Conservation (phyloP, 1,140 invertebrate genomes). For the Cryptotermes secundus region DNA sequence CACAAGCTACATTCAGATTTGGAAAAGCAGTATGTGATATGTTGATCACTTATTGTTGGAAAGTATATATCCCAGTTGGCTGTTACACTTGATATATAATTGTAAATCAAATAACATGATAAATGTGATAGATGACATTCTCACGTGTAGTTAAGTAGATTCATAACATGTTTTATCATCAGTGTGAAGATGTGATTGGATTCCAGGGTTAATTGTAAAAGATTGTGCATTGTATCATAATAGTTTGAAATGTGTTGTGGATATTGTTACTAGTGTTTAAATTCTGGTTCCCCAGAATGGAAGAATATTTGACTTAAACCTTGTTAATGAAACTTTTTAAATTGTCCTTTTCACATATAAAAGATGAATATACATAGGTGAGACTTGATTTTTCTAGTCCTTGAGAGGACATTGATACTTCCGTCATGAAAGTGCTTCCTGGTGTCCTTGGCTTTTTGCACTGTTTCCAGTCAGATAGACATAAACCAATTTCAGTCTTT, state of each 20-base stretch:
- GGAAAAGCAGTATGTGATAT: neutral
- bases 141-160: neutral
- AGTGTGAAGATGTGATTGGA: constrained; percentile 13
- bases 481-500: neutral
- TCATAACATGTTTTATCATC: neutral
- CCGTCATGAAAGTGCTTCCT: neutral
- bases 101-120: constrained; percentile 8
- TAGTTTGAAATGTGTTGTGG: constrained; percentile 7
- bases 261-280: neutral
- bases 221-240: constrained; percentile 16
- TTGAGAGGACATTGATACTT: neutral
- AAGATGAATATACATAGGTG: neutral
- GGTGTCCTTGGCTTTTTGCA: neutral
- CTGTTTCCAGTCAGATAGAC: neutral
- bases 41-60: no score
- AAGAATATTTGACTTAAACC: neutral
- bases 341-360: neutral
- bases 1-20: neutral
- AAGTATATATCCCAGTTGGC: neutral
- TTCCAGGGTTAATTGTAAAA: neutral
- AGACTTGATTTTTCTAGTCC: constrained; percentile 1
- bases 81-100: constrained; percentile 6
- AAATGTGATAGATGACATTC: neutral
- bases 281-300: neutral
- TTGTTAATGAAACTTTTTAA: neutral